Evolutionary conservation across 2,797 vertebrate genomes (phyloP).

Genomic region (Sciaenops ocellatus): DNA sequence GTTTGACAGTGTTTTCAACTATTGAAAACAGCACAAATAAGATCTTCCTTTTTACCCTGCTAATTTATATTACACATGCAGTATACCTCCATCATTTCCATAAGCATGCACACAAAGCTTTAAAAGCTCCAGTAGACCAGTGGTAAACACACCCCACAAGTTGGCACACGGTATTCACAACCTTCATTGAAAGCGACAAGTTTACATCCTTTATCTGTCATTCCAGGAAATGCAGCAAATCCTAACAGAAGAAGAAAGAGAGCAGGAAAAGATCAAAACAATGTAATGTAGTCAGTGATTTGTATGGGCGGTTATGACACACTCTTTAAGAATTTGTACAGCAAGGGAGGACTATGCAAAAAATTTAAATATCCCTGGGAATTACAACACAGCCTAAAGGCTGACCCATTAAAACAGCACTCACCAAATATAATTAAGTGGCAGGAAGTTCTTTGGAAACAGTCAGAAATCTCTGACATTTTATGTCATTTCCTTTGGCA

Average conservation of each 20-base stretch:
- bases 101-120: not conserved
- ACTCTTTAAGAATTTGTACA: not conserved
- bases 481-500: conserved; percentile 63
- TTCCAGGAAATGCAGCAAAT: conserved; percentile 25
- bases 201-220: conserved; percentile 1
- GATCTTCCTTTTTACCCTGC: not conserved
- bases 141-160: not conserved
- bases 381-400: not conserved
- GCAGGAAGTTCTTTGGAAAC: conserved; percentile 49
- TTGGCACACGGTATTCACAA: not conserved
- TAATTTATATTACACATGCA: not conserved
- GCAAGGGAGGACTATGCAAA: conserved; percentile 1
- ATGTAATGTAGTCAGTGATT: not conserved
- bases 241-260: not conserved
- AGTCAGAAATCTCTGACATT: conserved; percentile 56
- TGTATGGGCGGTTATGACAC: not conserved
- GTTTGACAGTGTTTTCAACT: not conserved
- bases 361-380: not conserved
- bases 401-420: conserved; percentile 30
- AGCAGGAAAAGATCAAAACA: conserved; percentile 20
- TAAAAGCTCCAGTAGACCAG: not conserved
- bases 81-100: not conserved
- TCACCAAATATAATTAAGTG: conserved; percentile 10
- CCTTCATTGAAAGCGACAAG: not conserved
- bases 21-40: not conserved